A percentile compares a stretch with the other conserved stretches of the same genome.
Conservation (phyloP, 2,113 vertebrate genomes). For the Tor tambroides region DNA sequence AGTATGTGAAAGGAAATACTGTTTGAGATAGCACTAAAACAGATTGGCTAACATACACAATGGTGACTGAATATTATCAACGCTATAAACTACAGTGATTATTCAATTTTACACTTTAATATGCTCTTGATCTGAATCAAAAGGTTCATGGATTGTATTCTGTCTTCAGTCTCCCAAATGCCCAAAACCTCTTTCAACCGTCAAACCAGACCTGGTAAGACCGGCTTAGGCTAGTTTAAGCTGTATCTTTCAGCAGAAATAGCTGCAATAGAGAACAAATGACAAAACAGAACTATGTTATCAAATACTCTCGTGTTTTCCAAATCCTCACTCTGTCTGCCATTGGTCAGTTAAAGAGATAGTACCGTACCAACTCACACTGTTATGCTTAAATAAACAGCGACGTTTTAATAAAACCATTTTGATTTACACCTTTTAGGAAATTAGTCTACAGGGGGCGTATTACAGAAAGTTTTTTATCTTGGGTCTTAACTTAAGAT, state of each 20-base stretch:
- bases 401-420: background rate
- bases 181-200: background rate
- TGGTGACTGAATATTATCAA: slow-evolving; percentile 18
- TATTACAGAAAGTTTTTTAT: too few species aligned
- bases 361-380: background rate
- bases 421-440: background rate
- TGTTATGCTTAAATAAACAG: background rate
- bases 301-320: too few species aligned
- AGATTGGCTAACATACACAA: background rate
- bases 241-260: background rate
- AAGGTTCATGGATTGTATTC: background rate
- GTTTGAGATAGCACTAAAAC: slow-evolving; percentile 18
- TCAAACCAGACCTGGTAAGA: background rate
- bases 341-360: background rate
- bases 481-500: too few species aligned
- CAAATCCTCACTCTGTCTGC: background rate
- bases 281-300: background rate
- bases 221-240: background rate
- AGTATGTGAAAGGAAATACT: slow-evolving; percentile 10
- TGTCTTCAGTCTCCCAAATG: background rate
- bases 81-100: background rate
- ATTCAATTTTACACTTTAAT: background rate
- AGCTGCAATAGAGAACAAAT: background rate
- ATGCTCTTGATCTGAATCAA: slow-evolving; percentile 1
- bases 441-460: background rate